These are phyloP conservation scores for Tokudaia muenninki DNA, from an alignment of 2,797 vertebrate genomes.

Conservation along the genomic window DNA sequence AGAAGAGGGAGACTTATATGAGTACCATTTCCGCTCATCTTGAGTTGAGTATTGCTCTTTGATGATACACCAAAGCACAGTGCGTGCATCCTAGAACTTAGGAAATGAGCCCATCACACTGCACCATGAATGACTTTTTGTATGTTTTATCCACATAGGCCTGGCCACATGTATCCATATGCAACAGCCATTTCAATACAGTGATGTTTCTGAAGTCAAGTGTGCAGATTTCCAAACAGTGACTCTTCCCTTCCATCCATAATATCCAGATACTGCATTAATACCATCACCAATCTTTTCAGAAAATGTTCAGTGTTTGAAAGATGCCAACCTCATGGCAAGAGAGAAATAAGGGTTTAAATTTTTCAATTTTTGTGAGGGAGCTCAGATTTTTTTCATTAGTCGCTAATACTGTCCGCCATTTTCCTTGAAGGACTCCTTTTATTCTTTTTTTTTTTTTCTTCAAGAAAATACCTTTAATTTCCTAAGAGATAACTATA, in stretches of 20 bases:
- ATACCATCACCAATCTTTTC: background rate
- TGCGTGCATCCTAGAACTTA: rapidly evolving
- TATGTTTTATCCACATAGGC: background rate
- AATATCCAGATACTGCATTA: background rate
- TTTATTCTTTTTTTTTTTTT: background rate
- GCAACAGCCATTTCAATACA: rapidly evolving
- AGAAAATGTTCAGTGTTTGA: background rate
- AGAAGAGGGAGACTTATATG: background rate
- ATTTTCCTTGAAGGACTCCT: background rate
- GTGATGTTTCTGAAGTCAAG: background rate
- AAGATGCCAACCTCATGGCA: background rate
- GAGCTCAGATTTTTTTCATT: background rate
- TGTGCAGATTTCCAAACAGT: background rate
- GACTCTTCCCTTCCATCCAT: background rate
- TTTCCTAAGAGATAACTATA: background rate
- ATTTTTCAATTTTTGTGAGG: background rate
- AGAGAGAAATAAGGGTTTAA: background rate
- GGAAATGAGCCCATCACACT: background rate
- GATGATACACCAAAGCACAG: rapidly evolving
- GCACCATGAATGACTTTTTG: background rate
- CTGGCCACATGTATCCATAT: background rate
- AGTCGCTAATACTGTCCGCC: background rate
- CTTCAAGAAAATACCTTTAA: background rate
- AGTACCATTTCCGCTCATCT: background rate
- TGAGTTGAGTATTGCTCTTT: rapidly evolving